phyloP scores from a whole-genome alignment of 2,797 vertebrate genomes.

The Tamandua tetradactyla region DNA sequence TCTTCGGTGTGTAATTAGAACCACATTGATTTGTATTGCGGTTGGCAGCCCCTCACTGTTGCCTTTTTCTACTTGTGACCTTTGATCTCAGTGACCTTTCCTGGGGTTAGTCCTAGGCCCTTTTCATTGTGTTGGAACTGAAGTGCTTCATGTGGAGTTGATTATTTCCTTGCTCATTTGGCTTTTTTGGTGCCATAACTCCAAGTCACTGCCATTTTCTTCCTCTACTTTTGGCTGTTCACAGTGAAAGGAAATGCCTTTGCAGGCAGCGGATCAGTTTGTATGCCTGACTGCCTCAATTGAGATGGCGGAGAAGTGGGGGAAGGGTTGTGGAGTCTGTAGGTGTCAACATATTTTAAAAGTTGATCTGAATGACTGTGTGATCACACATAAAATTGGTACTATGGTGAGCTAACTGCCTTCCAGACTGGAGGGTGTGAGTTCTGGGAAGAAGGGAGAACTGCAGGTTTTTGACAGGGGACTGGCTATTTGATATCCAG shows the following conservation, averaged over 20 bases:
- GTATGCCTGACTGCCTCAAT: slow-evolving; percentile 79
- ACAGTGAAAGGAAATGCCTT: slow-evolving; percentile 85
- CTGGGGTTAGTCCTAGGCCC: slow-evolving; percentile 85
- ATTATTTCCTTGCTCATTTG: slow-evolving; percentile 90
- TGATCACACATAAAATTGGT: slow-evolving; percentile 48
- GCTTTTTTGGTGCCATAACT: slow-evolving; percentile 87
- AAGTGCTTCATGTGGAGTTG: slow-evolving; percentile 89
- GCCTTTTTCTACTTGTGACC: slow-evolving; percentile 86
- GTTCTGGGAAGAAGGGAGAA: neutral
- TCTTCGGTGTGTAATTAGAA: slow-evolving; percentile 83
- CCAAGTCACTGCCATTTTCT: slow-evolving; percentile 87
- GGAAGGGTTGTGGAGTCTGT: slow-evolving; percentile 73
- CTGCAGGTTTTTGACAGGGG: neutral
- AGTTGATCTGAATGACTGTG: slow-evolving; percentile 66
- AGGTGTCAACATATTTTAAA: slow-evolving; percentile 78
- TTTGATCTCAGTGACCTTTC: slow-evolving; percentile 85
- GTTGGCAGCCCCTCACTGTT: slow-evolving; percentile 83
- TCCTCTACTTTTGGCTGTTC: slow-evolving; percentile 79
- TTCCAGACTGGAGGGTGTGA: neutral
- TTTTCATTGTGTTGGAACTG: slow-evolving; percentile 85
- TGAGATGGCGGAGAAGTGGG: slow-evolving; percentile 78
- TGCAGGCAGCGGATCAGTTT: slow-evolving; percentile 81
- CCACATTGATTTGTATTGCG: slow-evolving; percentile 84
- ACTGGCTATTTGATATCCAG: neutral
- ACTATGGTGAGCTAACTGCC: neutral